Evolutionary conservation across 2,888 invertebrate species (phyloP), one percentile per base, ranked within the genome.

Genomic region (Mantis religiosa): DNA sequence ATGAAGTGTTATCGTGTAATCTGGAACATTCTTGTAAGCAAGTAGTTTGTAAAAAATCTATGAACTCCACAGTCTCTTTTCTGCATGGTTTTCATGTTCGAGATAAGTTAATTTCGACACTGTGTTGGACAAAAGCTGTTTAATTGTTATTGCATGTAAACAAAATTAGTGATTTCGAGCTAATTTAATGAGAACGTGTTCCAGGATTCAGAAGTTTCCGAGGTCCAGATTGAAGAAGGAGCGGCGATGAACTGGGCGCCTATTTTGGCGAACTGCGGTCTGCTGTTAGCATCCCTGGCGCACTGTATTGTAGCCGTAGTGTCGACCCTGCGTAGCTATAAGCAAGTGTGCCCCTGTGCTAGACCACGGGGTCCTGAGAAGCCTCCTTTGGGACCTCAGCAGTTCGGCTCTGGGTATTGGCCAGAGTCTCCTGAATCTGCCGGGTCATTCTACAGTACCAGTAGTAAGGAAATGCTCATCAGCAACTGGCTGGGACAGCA

Each of bases 201-300:
- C 41, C 14, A 28, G 28, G 54, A 71, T 8, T 25, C 54, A 71
- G 54, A 54, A 27, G 34, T 20, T 27, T 81, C 88, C 14, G 88
- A 89, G 15, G 71, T 87, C 4, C 83, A 85, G 27, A 84, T 82
- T 25, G 71, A 81, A 4, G n/a, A 87, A 27, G 87, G 87, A 71
- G n/a, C 82, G 28, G 54, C 3, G 6, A 20, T 90, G 15, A 90
- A 91, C 90, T 95, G 95, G 95, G 94, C 95, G 2, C 95, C 95
- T 0, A 94, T 96, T 85, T 92, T 96, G 47, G 94, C 95, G 20
- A 96, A 96, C 93, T 94, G 95, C 89, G 95, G 95, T 0, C 93
- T 96, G 9, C 94, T 96, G 86, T 93, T 95, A 90, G 94, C 95
- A 30, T 95, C 95, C 15, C 92, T 94, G 0, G 93, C 95, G 28